Conservation (phyloP, 2,888 invertebrate species). For the Pristionchus maxplancki region DNA sequence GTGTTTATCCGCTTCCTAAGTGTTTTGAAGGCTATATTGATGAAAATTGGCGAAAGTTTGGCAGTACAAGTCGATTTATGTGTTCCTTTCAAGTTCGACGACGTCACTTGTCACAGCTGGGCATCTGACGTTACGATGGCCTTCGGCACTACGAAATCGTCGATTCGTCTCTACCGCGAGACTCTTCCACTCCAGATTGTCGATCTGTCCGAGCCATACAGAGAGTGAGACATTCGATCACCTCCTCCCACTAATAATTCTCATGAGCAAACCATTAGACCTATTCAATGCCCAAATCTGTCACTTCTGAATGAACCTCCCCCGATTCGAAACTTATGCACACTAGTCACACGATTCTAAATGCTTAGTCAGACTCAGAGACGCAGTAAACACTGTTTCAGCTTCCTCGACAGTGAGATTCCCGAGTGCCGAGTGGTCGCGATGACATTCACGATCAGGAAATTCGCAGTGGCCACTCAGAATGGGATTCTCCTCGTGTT, state of each 20-base stretch:
- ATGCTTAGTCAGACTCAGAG: too few relatives aligned
- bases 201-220: conserved; percentile 59
- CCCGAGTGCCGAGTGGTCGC: conserved; percentile 48
- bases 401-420: conserved; percentile 44
- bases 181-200: conserved; percentile 69
- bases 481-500: conserved; percentile 49
- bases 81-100: conserved; percentile 47
- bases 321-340: too few relatives aligned
- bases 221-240: conserved; percentile 56
- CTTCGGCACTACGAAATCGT: conserved; percentile 67
- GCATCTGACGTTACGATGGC: conserved; percentile 71
- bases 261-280: too few relatives aligned
- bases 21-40: too few relatives aligned
- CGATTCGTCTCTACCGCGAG: conserved; percentile 69
- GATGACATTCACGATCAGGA: conserved; percentile 48
- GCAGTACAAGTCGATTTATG: too few relatives aligned
- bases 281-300: too few relatives aligned
- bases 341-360: too few relatives aligned
- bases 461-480: conserved; percentile 47
- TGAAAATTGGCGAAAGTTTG: too few relatives aligned
- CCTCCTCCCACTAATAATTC: too few relatives aligned
- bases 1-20: too few relatives aligned
- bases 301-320: too few relatives aligned
- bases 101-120: conserved; percentile 69
- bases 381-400: background rate